A percentile compares a stretch with the other conserved stretches of the same genome.
These are phyloP conservation scores for Brachionus paranguensis DNA, from an alignment of 1,140 invertebrate species.

Conservation along the genomic window DNA sequence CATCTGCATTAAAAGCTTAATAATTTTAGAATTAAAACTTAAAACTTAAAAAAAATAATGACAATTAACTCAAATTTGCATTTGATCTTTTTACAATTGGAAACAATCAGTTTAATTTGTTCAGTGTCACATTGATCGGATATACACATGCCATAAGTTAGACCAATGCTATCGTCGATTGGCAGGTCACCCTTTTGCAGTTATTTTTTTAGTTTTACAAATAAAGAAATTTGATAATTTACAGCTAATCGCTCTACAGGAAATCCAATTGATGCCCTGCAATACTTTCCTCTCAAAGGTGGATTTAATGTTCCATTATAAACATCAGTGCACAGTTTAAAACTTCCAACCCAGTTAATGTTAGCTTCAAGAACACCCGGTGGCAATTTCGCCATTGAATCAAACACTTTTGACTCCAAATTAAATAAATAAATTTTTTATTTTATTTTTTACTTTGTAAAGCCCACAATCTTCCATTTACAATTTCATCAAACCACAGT, in stretches of 20 bases:
- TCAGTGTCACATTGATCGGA: neutral
- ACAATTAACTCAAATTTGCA: too few species aligned
- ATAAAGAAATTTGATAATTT: neutral
- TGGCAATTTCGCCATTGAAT: slow-evolving; percentile 29
- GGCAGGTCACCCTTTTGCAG: neutral
- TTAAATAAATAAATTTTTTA: neutral
- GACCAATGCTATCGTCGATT: slow-evolving; percentile 15
- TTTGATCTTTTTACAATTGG: neutral
- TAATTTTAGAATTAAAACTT: too few species aligned
- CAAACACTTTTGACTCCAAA: slow-evolving; percentile 23
- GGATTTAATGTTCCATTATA: neutral
- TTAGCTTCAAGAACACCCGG: slow-evolving; percentile 15
- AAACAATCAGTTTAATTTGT: slow-evolving; percentile 1
- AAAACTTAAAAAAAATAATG: too few species aligned
- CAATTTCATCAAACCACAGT: slow-evolving; percentile 32
- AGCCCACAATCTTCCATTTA: slow-evolving; percentile 24
- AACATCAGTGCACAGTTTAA: neutral
- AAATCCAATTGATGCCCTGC: slow-evolving; percentile 27
- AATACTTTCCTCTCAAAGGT: slow-evolving; percentile 36
- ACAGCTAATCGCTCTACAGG: neutral
- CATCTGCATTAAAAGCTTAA: too few species aligned
- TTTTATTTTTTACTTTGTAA: slow-evolving; percentile 3
- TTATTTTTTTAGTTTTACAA: neutral
- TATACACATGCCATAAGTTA: slow-evolving; percentile 30
- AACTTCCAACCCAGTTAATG: slow-evolving; percentile 39